Conservation (phyloP, 2,113 vertebrate genomes). For the Bos indicus region DNA sequence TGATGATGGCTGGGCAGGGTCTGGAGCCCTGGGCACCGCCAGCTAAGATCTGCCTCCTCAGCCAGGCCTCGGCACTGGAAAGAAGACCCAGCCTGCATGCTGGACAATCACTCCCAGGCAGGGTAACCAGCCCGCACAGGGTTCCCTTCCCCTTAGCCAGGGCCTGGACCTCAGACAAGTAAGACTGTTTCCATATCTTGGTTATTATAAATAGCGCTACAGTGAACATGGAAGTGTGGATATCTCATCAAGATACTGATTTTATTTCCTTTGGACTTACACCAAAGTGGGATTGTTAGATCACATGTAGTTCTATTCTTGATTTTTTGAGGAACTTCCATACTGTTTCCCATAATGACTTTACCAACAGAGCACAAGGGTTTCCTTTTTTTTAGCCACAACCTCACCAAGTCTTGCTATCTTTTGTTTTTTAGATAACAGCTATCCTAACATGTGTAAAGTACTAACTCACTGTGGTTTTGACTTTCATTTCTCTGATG, state of each 20-base stretch:
- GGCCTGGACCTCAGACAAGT: neutral
- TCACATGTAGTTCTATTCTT: neutral
- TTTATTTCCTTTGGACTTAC: neutral
- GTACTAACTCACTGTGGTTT: neutral
- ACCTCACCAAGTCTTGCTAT: neutral
- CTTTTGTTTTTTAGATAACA: neutral
- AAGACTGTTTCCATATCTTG: neutral
- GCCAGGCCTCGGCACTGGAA: neutral
- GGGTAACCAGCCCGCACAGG: neutral
- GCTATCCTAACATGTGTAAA: neutral
- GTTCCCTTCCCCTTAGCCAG: neutral
- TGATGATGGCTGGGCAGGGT: neutral
- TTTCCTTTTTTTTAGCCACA: neutral
- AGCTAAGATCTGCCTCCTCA: neutral
- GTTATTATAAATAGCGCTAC: neutral
- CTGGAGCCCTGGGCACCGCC: accelerated
- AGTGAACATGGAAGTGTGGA: neutral
- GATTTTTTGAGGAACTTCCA: neutral
- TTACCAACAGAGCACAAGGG: neutral
- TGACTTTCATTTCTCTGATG: neutral
- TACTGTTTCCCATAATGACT: neutral
- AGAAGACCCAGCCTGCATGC: neutral
- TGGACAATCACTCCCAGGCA: neutral
- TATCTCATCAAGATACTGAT: neutral
- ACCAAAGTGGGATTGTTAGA: neutral